Conservation (phyloP, 2,888 invertebrate genomes). For the Panopea generosa region DNA sequence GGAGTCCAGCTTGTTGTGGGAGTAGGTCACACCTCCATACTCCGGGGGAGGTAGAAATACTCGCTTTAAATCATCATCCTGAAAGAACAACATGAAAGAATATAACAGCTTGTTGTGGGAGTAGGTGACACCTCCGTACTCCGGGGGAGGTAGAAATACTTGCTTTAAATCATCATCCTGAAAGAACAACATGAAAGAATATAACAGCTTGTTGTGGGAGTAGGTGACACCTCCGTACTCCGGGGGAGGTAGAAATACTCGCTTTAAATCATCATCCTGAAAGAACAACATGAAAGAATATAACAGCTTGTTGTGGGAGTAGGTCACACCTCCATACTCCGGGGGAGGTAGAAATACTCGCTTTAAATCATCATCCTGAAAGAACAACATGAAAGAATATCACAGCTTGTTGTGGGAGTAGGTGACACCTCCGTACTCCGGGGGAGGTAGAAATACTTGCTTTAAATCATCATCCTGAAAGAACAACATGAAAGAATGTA, state of each 20-base stretch:
- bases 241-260: constrained; percentile 75
- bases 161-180: constrained; percentile 77
- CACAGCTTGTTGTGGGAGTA: no score
- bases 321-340: constrained; percentile 73
- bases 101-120: constrained; percentile 75
- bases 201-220: constrained; percentile 74
- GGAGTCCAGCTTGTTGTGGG: constrained; percentile 76
- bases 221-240: constrained; percentile 74
- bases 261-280: constrained; percentile 76
- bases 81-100: no score
- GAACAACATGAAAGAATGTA: no score
- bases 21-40: constrained; percentile 73
- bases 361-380: constrained; percentile 76
- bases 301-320: constrained; percentile 75
- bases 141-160: constrained; percentile 76
- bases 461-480: no score
- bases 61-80: constrained; percentile 77
- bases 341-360: constrained; percentile 75
- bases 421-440: no score
- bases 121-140: constrained; percentile 73
- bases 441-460: no score
- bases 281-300: no score
- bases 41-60: constrained; percentile 77
- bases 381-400: no score
- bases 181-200: no score